Percentiles rank a stretch among this genome's conserved stretches.
phyloP scores from a whole-genome alignment of 2,797 vertebrate genomes.

The Glossophaga mutica region DNA sequence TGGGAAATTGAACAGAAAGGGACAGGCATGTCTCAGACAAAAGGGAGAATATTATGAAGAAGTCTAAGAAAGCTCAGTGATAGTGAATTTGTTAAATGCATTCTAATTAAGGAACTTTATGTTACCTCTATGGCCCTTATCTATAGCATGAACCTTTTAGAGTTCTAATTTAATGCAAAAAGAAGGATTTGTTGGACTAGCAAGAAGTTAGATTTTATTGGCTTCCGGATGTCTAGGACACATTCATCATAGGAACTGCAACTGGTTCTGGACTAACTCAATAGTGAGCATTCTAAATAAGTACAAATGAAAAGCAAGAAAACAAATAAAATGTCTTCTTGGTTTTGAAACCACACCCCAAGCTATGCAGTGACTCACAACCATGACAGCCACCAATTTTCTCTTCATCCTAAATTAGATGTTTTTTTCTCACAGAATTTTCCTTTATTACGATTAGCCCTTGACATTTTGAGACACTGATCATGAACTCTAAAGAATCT shows the following conservation, averaged over 20 bases:
- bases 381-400: background rate
- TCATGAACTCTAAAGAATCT: background rate
- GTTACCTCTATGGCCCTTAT: background rate
- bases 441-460: background rate
- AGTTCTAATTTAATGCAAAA: background rate
- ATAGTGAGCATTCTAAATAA: background rate
- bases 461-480: background rate
- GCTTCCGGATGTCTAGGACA: background rate
- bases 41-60: background rate
- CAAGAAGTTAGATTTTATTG: background rate
- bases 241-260: background rate
- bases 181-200: background rate
- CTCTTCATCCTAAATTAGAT: background rate
- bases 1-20: conserved; percentile 33
- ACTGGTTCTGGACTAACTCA: background rate
- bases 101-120: conserved; percentile 17
- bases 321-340: background rate
- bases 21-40: background rate
- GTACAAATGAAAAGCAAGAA: background rate
- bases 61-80: background rate
- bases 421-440: background rate
- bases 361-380: background rate
- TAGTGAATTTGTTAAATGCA: background rate
- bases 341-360: background rate
- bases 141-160: background rate